A percentile compares a stretch with the other conserved stretches of the same genome.
Conservation (phyloP, 2,797 vertebrate species). For the Orientallactaga sibirica region DNA sequence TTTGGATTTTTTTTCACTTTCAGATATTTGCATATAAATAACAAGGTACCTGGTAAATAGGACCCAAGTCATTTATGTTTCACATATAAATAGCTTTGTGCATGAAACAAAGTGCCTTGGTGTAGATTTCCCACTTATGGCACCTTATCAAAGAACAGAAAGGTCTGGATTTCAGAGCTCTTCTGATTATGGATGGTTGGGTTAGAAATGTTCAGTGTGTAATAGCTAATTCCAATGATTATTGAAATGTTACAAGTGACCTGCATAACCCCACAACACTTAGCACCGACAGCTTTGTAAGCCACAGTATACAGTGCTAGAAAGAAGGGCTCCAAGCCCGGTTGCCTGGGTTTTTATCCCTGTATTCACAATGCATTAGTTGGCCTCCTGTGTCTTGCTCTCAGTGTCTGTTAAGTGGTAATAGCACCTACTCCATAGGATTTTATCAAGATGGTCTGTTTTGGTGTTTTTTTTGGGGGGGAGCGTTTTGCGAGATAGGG, state of each 20-base stretch:
- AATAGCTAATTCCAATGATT: background rate
- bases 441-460: background rate
- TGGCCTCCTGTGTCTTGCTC: background rate
- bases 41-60: background rate
- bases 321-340: background rate
- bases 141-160: background rate
- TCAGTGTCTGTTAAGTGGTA: constrained; percentile 28
- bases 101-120: background rate
- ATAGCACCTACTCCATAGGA: background rate
- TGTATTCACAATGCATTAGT: background rate
- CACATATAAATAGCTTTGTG: background rate
- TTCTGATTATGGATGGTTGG: background rate
- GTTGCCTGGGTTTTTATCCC: background rate
- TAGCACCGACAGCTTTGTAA: fast-evolving
- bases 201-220: background rate
- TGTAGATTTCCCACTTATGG: background rate
- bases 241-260: background rate
- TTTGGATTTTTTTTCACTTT: background rate
- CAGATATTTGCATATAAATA: background rate
- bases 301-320: fast-evolving
- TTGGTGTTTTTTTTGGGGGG: too few species aligned
- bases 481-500: too few species aligned
- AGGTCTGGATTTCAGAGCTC: background rate
- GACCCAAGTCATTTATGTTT: background rate
- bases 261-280: background rate